phyloP scores from a whole-genome alignment of 2,113 vertebrate genomes.

The Ursus arctos region DNA sequence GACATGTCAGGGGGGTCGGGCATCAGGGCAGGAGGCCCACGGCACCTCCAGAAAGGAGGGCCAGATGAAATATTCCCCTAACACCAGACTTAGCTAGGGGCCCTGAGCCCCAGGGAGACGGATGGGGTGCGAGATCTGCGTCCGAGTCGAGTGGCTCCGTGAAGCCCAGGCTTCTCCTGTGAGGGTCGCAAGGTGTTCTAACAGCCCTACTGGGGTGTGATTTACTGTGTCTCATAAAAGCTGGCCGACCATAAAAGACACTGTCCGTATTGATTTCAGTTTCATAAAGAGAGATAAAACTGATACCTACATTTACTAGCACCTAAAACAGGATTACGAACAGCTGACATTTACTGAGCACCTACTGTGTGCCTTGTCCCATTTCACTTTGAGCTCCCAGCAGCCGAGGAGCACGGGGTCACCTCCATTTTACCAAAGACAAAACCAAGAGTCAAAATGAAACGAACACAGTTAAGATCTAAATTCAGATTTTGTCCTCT shows the following conservation, averaged over 20 bases:
- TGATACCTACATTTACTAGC: background rate
- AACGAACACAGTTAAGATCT: background rate
- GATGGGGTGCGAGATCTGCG: background rate
- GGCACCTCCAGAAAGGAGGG: background rate
- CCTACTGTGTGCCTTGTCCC: background rate
- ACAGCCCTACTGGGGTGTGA: background rate
- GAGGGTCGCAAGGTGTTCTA: background rate
- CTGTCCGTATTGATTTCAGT: background rate
- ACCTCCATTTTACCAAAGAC: background rate
- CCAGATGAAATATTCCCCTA: background rate
- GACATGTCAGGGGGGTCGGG: background rate
- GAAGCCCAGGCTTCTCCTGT: background rate
- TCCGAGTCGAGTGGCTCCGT: background rate
- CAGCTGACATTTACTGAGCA: background rate
- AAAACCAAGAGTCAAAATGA: background rate
- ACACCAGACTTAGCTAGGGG: background rate
- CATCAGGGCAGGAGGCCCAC: background rate
- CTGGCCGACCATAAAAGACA: background rate
- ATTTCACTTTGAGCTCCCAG: background rate
- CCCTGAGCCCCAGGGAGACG: background rate
- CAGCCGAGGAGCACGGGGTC: background rate
- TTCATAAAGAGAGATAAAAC: conserved; percentile 28
- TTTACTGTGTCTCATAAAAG: conserved; percentile 39
- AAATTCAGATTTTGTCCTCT: background rate
- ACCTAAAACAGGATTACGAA: too few relatives aligned